Evolutionary conservation across 2,113 vertebrate genomes (phyloP), one percentile per base, ranked within the genome.

Genomic region (Regulus satrapa): DNA sequence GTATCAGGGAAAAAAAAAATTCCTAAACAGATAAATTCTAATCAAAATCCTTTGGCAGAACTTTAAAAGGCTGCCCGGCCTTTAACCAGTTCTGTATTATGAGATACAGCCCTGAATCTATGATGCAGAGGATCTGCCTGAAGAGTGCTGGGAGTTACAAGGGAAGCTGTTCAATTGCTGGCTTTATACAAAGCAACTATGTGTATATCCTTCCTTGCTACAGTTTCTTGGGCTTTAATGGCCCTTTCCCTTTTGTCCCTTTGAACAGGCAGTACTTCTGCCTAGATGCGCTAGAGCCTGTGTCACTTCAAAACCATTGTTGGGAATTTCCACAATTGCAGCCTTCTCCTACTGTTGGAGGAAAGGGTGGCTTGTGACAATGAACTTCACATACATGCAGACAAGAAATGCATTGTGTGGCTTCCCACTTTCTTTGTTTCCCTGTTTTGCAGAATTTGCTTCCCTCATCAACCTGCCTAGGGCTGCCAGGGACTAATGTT

Each of bases 391-490:
- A 94, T 71, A 74, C 3, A 5, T 34, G 38, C 8, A 5, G 75
- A 96, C 95, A 97, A 95, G 68, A 92, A 84, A 29, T 12, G 48
- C 85, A 77, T 94, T 96, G 88, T 96, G 82, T 49, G 51, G n/a
- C 56, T 85, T 78, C 40, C 79, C 56, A 56, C 25, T 90, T 61
- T 82, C 85, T 97, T 96, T 97, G 95, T 97, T 95, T 94, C 86
- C 88, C 76, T 93, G 95, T 93, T 95, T 88, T 94, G 82, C 76
- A 96, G 92, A 86, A 93, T 88, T 93, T 94, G 82, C 63, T 92
- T 90, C 83, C 71, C 93, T 93, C 79, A 51, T 88, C 76, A 88
- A 92, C 85, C 79, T 92, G 88, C 90, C 38, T 56, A 85, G 76
- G 82, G 88, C 90, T 95, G 72, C 81, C 88, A 93, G 78, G 78